Conservation (phyloP, 1,140 invertebrate species). For the Bathynomus jamesi region DNA sequence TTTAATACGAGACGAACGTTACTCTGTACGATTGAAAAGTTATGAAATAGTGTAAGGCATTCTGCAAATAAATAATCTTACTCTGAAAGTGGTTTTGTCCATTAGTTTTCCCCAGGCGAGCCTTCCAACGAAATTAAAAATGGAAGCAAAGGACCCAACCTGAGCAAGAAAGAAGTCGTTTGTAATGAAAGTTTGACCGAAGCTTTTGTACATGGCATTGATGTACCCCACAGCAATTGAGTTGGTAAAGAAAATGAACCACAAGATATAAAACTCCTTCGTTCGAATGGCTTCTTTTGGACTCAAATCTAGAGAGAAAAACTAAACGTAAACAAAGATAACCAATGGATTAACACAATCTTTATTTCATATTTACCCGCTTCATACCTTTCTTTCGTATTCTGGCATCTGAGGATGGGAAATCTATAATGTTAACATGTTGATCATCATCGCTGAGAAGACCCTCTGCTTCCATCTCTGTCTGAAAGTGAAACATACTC, state of each 20-base stretch:
- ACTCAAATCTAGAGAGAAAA: constrained; percentile 8
- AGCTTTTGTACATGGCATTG: constrained; percentile 48
- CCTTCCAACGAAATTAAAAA: constrained; percentile 47
- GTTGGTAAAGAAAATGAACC: constrained; percentile 45
- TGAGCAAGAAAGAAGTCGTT: constrained; percentile 47
- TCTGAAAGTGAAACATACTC: too few relatives aligned
- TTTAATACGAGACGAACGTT: too few relatives aligned
- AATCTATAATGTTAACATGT: too few relatives aligned
- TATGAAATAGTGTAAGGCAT: too few relatives aligned
- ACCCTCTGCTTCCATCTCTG: too few relatives aligned
- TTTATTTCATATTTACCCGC: too few relatives aligned
- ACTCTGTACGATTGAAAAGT: too few relatives aligned
- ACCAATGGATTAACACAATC: too few relatives aligned
- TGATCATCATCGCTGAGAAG: too few relatives aligned
- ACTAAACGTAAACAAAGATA: background rate
- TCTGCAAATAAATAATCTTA: constrained; percentile 27
- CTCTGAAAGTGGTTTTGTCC: constrained; percentile 44
- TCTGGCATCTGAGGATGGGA: too few relatives aligned
- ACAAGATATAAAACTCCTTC: constrained; percentile 41
- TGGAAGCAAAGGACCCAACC: constrained; percentile 47
- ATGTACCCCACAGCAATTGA: constrained; percentile 44
- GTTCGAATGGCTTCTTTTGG: constrained; percentile 36
- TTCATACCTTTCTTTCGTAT: too few relatives aligned
- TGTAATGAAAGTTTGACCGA: constrained; percentile 46
- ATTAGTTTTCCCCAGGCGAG: constrained; percentile 47